A percentile compares a stretch with the other conserved stretches of the same genome.
These are phyloP conservation scores for Sitodiplosis mosellana DNA, from an alignment of 1,140 invertebrate genomes.

Conservation along the genomic window DNA sequence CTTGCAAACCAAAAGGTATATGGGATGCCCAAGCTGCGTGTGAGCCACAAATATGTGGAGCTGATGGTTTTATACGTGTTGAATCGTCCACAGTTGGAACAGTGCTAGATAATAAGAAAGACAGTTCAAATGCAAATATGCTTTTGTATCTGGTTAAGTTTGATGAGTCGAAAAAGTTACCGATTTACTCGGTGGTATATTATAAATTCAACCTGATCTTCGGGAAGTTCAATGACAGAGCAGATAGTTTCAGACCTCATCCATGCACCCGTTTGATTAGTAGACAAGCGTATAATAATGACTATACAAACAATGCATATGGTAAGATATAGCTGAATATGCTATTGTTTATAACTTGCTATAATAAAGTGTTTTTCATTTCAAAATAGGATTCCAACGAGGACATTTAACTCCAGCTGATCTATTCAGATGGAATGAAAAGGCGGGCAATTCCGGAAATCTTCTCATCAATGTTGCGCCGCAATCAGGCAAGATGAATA, in stretches of 20 bases:
- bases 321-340: too few relatives aligned
- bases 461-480: neutral
- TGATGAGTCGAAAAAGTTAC: neutral
- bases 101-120: neutral
- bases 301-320: neutral
- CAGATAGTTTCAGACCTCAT: neutral
- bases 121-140: neutral
- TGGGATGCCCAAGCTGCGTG: neutral
- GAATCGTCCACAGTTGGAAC: neutral
- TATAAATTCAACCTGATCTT: neutral
- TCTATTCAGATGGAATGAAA: neutral
- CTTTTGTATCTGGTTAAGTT: neutral
- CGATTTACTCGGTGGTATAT: neutral
- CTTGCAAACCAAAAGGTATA: too few relatives aligned
- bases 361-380: too few relatives aligned
- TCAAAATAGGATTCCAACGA: neutral
- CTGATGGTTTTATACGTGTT: neutral
- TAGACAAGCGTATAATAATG: neutral
- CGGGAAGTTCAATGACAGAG: neutral
- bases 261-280: neutral
- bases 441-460: neutral
- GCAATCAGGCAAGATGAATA: neutral
- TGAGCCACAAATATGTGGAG: neutral
- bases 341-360: too few relatives aligned
- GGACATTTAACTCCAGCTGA: neutral